phyloP scores from a whole-genome alignment of 2,888 invertebrate genomes.

The Heliconius charithonia region DNA sequence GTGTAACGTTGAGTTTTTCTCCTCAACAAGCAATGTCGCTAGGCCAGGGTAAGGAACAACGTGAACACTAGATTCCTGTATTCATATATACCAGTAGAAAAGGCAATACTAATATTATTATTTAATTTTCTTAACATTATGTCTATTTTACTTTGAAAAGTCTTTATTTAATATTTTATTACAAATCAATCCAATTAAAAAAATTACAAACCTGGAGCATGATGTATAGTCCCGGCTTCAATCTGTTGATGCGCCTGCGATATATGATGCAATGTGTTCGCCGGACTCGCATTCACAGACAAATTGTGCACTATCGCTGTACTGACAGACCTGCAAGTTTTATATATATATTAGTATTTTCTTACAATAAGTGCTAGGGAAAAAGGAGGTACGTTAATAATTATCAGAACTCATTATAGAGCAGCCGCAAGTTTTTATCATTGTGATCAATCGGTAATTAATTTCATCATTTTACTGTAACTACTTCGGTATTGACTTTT shows the following conservation, averaged over 20 bases:
- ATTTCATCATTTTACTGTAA: slow-evolving; percentile 59
- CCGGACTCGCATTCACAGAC: slow-evolving; percentile 65
- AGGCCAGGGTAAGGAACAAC: too few relatives aligned
- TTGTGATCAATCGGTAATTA: slow-evolving; percentile 64
- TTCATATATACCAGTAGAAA: too few relatives aligned
- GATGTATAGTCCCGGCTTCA: slow-evolving; percentile 75
- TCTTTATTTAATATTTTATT: too few relatives aligned
- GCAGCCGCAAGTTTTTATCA: slow-evolving; percentile 69
- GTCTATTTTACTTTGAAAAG: too few relatives aligned
- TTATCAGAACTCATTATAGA: slow-evolving; percentile 60
- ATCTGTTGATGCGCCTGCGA: slow-evolving; percentile 82
- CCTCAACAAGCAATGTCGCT: too few relatives aligned
- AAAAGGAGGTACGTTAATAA: not conserved
- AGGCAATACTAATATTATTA: too few relatives aligned
- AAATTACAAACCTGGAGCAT: slow-evolving; percentile 63
- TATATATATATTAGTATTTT: not conserved
- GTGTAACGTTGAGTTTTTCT: too few relatives aligned
- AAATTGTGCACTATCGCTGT: slow-evolving; percentile 75
- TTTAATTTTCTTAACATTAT: too few relatives aligned
- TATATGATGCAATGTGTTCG: slow-evolving; percentile 83
- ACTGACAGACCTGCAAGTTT: slow-evolving; percentile 62
- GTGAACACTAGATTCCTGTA: too few relatives aligned
- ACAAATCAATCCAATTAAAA: not conserved
- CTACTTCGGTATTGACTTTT: not conserved
- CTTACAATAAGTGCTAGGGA: not conserved